Base-by-base conservation (phyloP, 2,113 vertebrate genomes). In the Athene noctua region DNA sequence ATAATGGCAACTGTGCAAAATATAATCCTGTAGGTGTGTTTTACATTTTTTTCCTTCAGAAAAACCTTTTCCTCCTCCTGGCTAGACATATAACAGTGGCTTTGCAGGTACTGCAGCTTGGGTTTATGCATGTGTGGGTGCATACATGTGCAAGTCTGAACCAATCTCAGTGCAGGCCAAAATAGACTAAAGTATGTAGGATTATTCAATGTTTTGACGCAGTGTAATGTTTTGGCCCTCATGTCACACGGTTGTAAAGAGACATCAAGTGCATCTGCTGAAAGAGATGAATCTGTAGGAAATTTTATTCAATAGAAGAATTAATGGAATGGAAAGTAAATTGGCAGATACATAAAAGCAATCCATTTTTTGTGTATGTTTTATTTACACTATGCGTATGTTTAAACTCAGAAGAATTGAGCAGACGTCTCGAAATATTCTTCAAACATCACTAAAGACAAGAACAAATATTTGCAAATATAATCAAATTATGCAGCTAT, bases 391-490 rank as follows among this genome's bases (percentile, higher is more conserved):
- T 90, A 36, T 70, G 25, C 34, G 32, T 94, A 10, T 26, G 13
- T 80, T 95, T 90, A 96, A 94, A 92, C 77, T n/a, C n/a, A 66
- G 78, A 94, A 96, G 49, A 96, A 89, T 51, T 80, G 77, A 91
- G 54, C n/a, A 92, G 92, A 57, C 9, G 2, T 75, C 88, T 92
- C 90, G 84, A 87, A 91, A 88, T 92, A 70, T 32, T 85, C 94
- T 80, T 96, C 75, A 88, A 92, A 82, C 22, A 70, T 36, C 54
- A 66, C 54, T 79, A 46, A 95, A 92, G 90, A 87, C 2, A 86
- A 65, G 17, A 86, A 32, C 67, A 96, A 95, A 94, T 97, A 96
- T 96, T 96, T 97, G 87, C 92, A 97, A 94, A 88, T 95, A 88
- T 52, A 72, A 93, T 90, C 55, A 83, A 90, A 92, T 96, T 96